phyloP scores from a whole-genome alignment of 2,113 vertebrate species.

The Monopterus albus region DNA sequence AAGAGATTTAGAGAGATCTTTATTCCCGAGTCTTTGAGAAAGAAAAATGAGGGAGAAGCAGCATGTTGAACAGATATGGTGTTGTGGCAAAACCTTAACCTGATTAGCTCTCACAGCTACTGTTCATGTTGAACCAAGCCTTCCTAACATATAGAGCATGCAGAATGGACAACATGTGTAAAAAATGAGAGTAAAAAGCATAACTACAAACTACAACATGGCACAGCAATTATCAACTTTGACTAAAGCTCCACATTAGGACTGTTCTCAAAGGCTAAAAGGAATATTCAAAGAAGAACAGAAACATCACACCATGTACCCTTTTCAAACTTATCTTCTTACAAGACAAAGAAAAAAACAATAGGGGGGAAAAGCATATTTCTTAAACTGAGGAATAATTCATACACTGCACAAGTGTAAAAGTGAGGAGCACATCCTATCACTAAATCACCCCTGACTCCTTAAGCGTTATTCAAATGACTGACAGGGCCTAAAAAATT shows the following conservation, averaged over 20 bases:
- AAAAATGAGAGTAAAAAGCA: not conserved
- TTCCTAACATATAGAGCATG: not conserved
- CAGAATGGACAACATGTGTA: not conserved
- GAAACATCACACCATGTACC: too few species aligned
- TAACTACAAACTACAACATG: not conserved
- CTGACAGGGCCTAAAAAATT: conserved; percentile 49
- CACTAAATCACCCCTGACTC: conserved; percentile 18
- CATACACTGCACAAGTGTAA: not conserved
- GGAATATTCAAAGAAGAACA: too few species aligned
- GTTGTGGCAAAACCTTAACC: not conserved
- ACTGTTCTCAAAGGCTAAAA: too few species aligned
- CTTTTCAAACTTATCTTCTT: conserved; percentile 1
- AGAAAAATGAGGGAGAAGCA: not conserved
- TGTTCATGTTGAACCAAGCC: not conserved
- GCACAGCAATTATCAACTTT: not conserved
- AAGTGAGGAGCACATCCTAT: conserved; percentile 35
- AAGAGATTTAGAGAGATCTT: not conserved
- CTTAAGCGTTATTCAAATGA: conserved; percentile 49
- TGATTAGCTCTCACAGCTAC: not conserved
- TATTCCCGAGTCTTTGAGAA: conserved; percentile 7
- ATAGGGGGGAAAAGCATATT: not conserved
- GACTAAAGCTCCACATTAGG: not conserved
- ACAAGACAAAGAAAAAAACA: not conserved
- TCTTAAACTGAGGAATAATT: conserved; percentile 12
- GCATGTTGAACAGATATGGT: not conserved